Conservation (phyloP, 1,140 invertebrate genomes). For the Meloidogyne hapla region DNA sequence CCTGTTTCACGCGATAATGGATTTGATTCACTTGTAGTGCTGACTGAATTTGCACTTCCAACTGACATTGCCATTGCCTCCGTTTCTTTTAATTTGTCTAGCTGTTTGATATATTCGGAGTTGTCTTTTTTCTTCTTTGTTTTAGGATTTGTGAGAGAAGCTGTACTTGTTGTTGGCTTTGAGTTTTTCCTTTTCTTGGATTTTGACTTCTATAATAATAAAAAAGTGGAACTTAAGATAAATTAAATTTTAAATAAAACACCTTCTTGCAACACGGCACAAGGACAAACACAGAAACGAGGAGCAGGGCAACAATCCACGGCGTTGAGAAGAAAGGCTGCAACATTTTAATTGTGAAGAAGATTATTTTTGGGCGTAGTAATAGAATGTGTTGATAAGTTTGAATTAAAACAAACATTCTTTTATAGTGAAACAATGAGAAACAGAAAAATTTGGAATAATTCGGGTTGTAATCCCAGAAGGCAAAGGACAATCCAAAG, state of each 20-base stretch:
- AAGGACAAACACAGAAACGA: not conserved
- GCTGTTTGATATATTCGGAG: not conserved
- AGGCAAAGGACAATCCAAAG: too few relatives aligned
- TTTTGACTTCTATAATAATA: not conserved
- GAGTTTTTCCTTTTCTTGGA: not conserved
- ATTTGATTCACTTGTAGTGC: not conserved
- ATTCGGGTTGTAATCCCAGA: too few relatives aligned
- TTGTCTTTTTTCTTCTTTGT: not conserved
- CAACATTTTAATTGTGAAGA: not conserved
- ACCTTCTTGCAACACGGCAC: not conserved
- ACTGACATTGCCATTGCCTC: not conserved
- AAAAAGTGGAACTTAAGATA: not conserved
- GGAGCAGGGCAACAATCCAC: not conserved
- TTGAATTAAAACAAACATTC: too few relatives aligned
- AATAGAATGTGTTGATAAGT: too few relatives aligned
- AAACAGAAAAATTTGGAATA: too few relatives aligned
- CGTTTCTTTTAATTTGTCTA: not conserved
- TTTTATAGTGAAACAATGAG: too few relatives aligned
- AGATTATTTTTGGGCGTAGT: not conserved
- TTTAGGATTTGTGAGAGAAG: not conserved
- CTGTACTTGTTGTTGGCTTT: not conserved
- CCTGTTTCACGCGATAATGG: not conserved
- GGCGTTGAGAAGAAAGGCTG: not conserved
- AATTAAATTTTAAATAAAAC: not conserved
- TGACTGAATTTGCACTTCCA: not conserved